Evolutionary conservation across 2,797 vertebrate genomes (phyloP).

Genomic region (Arctocebus calabarensis): DNA sequence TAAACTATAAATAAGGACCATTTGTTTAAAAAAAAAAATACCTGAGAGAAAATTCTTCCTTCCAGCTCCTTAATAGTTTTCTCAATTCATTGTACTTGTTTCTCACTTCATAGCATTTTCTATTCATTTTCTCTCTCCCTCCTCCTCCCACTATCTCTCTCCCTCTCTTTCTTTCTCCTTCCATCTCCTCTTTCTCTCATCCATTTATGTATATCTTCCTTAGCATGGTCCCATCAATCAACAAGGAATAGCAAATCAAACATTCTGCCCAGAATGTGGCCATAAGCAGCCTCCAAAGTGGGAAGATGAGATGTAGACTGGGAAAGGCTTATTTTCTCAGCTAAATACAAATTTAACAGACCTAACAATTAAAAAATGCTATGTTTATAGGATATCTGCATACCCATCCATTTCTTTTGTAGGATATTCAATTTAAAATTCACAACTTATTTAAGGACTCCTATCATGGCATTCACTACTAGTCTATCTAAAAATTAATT

Average conservation of each 20-base stretch:
- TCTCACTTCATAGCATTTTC: background rate
- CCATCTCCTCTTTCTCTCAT: background rate
- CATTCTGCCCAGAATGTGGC: background rate
- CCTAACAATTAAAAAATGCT: background rate
- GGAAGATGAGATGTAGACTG: background rate
- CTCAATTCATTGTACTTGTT: background rate
- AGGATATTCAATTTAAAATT: slow-evolving; percentile 50
- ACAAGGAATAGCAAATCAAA: background rate
- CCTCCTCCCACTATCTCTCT: background rate
- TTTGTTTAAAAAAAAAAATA: slow-evolving; percentile 55
- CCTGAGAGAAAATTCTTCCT: background rate
- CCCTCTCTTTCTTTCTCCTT: background rate
- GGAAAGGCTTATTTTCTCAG: background rate
- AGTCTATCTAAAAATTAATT: background rate
- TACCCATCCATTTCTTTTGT: slow-evolving; percentile 15
- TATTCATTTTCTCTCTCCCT: background rate
- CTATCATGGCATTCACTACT: background rate
- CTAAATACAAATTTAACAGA: slow-evolving; percentile 18
- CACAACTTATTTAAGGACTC: background rate
- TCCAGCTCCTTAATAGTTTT: background rate
- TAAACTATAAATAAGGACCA: slow-evolving; percentile 1
- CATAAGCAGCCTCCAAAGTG: background rate
- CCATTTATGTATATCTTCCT: background rate
- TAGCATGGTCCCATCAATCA: background rate
- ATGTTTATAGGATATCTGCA: background rate